phyloP scores from a whole-genome alignment of 2,888 invertebrate species.

The Melikaiella ostensackeni region DNA sequence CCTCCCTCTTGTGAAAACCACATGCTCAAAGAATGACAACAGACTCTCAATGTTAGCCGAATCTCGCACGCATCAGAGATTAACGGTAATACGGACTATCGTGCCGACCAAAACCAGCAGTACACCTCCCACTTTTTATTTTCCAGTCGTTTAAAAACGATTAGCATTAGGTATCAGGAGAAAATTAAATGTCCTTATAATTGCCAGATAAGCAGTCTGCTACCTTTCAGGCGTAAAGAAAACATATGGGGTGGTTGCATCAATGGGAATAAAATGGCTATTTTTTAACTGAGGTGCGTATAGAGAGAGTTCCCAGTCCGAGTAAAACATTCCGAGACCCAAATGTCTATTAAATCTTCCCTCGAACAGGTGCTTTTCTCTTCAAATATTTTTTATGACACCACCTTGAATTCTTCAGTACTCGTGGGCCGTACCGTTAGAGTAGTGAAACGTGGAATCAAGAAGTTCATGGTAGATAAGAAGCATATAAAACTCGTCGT shows the following conservation, averaged over 20 bases:
- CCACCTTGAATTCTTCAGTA: constrained; percentile 25
- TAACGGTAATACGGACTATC: constrained; percentile 34
- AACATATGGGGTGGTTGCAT: constrained; percentile 2
- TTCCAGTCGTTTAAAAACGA: constrained; percentile 28
- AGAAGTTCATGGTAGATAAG: constrained; percentile 48
- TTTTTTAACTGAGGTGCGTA: constrained; percentile 26
- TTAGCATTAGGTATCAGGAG: constrained; percentile 33
- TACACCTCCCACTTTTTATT: constrained; percentile 7
- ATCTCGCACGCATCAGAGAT: constrained; percentile 38
- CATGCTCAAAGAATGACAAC: too few relatives aligned
- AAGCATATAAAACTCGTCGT: constrained; percentile 46
- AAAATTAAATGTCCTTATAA: constrained; percentile 36
- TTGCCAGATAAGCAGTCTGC: constrained; percentile 19
- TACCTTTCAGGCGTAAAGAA: constrained; percentile 26
- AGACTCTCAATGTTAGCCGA: constrained; percentile 19
- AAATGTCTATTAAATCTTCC: constrained; percentile 20
- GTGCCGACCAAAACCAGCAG: constrained; percentile 19
- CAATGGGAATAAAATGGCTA: constrained; percentile 19
- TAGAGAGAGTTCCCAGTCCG: constrained; percentile 7
- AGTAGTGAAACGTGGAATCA: constrained; percentile 45
- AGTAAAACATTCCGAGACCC: constrained; percentile 8
- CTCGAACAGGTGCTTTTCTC: constrained; percentile 8
- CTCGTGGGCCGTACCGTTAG: constrained; percentile 43
- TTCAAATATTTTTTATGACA: constrained; percentile 31
- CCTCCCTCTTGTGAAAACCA: too few relatives aligned